Base-by-base conservation (phyloP, 2,888 invertebrate species). In the Lysandra bellargus region DNA sequence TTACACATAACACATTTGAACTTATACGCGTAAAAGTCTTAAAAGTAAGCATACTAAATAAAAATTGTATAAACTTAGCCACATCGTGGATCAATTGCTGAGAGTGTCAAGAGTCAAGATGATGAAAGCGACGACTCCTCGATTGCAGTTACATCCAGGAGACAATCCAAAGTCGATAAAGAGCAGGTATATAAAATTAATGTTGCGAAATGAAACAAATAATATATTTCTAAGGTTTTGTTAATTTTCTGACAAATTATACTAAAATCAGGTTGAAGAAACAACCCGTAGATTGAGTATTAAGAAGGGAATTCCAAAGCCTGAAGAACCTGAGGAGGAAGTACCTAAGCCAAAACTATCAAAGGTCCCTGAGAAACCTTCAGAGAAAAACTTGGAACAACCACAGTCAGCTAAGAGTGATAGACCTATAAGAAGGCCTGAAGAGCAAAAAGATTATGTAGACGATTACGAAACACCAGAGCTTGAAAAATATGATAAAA, bases 401-500 rank as follows among this genome's bases (percentile, higher is more conserved):
- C 87, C 93, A 73, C 92, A 94, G 83, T 88, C 87, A 64, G 93
- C 93, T 74, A 91, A 92, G 82, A 84, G 86, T 81, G 92, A 92
- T 86, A 91, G 91, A 84, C 81, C 88, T 4, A 81, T 88, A 72
- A 92, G 88, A 82, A 94, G 93, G 92, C 91, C 90, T 72, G 90
- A 87, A 82, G 95, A 95, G 83, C 91, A 93, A 76, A 91, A 93
- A 82, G 96, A 96, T 82, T 93, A 95, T 78, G 92, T 95, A 79
- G 96, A 96, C 69, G 97, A 97, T 90, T 97, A 97, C 86, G 97
- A 97, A 87, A 95, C 96, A 82, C 96, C 97, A 0, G 96, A 96
- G 49, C 92, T 97, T 80, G 97, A 97, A 86, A 96, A 96, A 90
- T 97, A 96, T 85, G 96, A 96, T 86, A 96, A 96, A 89, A 81